Evolutionary conservation across 2,888 invertebrate species (phyloP), one percentile per base, ranked within the genome.

Genomic region (Agriopis aurantiaria): DNA sequence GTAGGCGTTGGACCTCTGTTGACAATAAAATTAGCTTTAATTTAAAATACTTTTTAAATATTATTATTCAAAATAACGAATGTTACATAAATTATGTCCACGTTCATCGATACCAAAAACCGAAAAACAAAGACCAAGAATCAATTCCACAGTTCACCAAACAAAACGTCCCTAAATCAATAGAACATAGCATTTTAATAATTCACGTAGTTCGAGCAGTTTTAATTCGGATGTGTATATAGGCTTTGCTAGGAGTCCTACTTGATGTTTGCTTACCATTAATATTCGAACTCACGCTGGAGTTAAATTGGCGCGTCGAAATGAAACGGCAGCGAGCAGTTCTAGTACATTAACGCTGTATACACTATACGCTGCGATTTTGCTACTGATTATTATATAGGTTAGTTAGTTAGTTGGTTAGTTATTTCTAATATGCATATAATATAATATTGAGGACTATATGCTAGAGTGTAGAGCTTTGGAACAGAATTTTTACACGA

Each of bases 181-280:
- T 77, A 77, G 66, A 51, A 70, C 65, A 33, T 5, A 59, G 69
- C 61, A 72, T 66, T 74, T 78, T 76, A 78, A 78, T 77, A 73
- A 78, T 78, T 79, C 77, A 74, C 68, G 57, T 70, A 70, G 66
- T 74, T 76, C 66, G 70, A 73, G 53, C 71, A 70, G 72, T 75
- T 77, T 74, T 77, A 71, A 77, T 77, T 76, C 68, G 72, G 56
- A 70, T 68, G 53, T 45, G 55, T 70, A 52, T 71, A 53, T 68
- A 69, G 71, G 68, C 61, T 65, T 14, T 48, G 69, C 63, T 68
- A 62, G 56, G 59, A 57, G 11, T 65, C 55, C 65, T 62, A 66
- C 48, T 46, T 76, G 79, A 77, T 78, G 79, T 82, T 83, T 82
- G 78, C 75, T 74, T 75, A 78, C 73, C 74, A 76, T 84, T 82